Base-by-base conservation (phyloP, 2,113 vertebrate species). In the Zingel zingel region DNA sequence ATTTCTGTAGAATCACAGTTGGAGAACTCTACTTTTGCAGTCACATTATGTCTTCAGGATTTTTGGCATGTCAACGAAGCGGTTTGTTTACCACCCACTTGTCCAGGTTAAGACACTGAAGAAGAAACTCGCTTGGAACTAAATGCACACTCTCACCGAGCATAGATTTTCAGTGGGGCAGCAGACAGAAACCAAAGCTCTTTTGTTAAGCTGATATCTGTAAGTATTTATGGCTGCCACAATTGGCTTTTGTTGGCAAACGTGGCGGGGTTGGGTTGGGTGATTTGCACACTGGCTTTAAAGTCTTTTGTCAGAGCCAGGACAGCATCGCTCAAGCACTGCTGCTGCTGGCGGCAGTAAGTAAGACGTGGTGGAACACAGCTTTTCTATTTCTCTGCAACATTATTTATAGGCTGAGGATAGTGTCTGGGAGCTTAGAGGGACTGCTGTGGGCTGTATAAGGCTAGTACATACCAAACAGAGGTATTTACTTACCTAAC, bases 231-330 rank as follows among this genome's bases (percentile, higher is more conserved):
- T 86, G 86, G 81, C 83, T 82, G 84, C 76, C 91, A 93, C 92
- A 93, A 88, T 87, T 86, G 90, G 82, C 91, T 91, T 92, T 95
- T 94, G 93, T 95, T 90, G 82, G 89, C 88, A 92, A 93, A 92
- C 91, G 89, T 21, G 61, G 77, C 64, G 56, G 62, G 74, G 71
- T 33, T 33, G 72, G 75, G 47, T 19, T 63, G 51, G 65, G 77
- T 85, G 91, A 94, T 94, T 94, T 94, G 88, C 92, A 93, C 91
- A 89, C 89, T 74, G 86, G 85, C 86, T 93, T 93, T 88, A 92
- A 91, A 92, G 87, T 90, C 86, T 86, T 93, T 92, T 94, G 82
- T 93, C 81, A 61, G 83, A 91, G 85, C 81, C 74, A 88, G 87
- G 56, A 73, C 86, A 91, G 83, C 78, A 88, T 92, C 87, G 81